Conservation (phyloP, 1,140 invertebrate species). For the Drosophila miranda region DNA sequence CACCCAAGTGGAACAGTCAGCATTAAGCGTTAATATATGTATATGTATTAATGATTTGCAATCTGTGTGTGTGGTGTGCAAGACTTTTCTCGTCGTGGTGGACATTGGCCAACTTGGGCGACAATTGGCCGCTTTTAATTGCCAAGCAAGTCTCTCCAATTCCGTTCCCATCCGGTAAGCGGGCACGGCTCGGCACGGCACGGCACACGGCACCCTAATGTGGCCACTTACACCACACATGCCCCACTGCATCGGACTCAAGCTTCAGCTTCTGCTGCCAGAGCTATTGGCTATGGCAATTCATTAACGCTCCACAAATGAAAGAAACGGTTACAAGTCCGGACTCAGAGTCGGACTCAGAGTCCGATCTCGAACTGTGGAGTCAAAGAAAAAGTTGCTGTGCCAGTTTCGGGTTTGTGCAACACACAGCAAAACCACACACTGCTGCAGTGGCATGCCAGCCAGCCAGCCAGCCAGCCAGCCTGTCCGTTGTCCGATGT, state of each 20-base stretch:
- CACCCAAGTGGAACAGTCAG: slow-evolving; percentile 51
- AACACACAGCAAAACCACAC: slow-evolving; percentile 36
- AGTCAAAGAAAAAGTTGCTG: slow-evolving; percentile 77
- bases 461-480: slow-evolving; percentile 4
- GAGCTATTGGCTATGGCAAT: slow-evolving; percentile 48
- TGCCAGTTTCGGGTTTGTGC: slow-evolving; percentile 71
- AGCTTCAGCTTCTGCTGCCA: background rate
- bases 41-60: slow-evolving; percentile 67
- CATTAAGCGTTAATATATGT: slow-evolving; percentile 67
- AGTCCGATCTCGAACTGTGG: slow-evolving; percentile 13
- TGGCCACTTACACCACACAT: slow-evolving; percentile 2
- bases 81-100: slow-evolving; percentile 55
- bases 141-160: slow-evolving; percentile 44
- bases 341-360: slow-evolving; percentile 34
- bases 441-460: slow-evolving; percentile 26
- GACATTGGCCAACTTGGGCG: slow-evolving; percentile 59
- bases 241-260: slow-evolving; percentile 11
- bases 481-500: slow-evolving; percentile 18
- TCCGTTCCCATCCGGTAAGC: slow-evolving; percentile 73
- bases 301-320: slow-evolving; percentile 77
- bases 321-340: slow-evolving; percentile 48
- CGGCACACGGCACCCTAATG: slow-evolving; percentile 46
- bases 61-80: slow-evolving; percentile 24
- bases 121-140: slow-evolving; percentile 76
- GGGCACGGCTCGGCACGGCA: too few relatives aligned